Conservation (phyloP, 2,113 vertebrate species). For the Fulica atra region DNA sequence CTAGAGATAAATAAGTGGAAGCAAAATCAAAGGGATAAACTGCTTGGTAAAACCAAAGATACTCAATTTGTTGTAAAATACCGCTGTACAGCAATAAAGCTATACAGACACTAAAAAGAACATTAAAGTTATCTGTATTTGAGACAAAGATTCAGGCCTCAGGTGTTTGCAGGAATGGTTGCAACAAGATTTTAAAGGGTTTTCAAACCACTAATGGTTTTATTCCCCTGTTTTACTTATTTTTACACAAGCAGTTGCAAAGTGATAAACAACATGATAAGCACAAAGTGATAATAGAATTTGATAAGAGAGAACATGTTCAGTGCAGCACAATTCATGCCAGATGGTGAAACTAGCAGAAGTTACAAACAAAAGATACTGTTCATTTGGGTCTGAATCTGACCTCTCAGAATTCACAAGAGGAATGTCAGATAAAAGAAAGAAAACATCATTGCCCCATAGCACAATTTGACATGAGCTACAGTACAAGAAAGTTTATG, state of each 20-base stretch:
- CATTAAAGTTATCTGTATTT: constrained; percentile 3
- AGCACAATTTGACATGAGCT: background rate
- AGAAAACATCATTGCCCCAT: background rate
- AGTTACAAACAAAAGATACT: background rate
- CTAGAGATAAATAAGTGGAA: background rate
- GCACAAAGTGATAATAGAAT: constrained; percentile 31
- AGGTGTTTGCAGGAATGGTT: background rate
- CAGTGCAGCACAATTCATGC: background rate
- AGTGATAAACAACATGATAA: constrained; percentile 31
- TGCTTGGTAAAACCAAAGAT: background rate
- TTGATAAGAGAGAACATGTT: constrained; percentile 35
- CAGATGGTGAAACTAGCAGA: constrained; percentile 9
- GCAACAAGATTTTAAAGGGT: constrained; percentile 23
- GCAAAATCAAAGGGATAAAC: background rate
- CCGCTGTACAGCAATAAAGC: background rate
- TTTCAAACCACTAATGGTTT: constrained; percentile 42
- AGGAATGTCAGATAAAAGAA: background rate
- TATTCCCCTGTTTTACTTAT: constrained; percentile 30
- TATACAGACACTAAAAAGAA: background rate
- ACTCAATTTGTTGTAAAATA: background rate
- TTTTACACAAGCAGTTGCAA: background rate
- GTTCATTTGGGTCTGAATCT: background rate
- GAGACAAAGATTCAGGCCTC: background rate
- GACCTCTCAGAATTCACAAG: background rate
- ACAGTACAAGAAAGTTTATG: background rate